These are phyloP conservation scores for Columba livia DNA, from an alignment of 2,113 vertebrate genomes.

Conservation along the genomic window DNA sequence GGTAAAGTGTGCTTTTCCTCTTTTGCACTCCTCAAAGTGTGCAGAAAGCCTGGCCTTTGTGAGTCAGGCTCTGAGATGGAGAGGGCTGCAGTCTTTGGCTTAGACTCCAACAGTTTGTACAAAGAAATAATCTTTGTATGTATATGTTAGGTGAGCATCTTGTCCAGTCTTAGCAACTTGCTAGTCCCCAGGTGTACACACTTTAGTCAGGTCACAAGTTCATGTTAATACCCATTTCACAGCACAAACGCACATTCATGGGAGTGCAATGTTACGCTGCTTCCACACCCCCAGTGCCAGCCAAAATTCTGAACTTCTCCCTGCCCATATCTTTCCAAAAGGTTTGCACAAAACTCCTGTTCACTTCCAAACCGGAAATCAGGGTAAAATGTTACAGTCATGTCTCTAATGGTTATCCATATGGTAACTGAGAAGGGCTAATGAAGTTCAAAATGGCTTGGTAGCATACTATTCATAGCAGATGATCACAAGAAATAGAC, in stretches of 20 bases:
- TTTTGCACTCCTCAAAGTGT: not conserved
- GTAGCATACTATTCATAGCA: not conserved
- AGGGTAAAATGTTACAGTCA: not conserved
- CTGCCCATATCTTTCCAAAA: not conserved
- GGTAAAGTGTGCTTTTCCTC: not conserved
- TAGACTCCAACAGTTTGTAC: not conserved
- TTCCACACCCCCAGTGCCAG: not conserved
- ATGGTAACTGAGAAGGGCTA: not conserved
- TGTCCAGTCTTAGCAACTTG: not conserved
- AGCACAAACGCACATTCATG: not conserved
- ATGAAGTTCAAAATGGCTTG: constrained; percentile 32
- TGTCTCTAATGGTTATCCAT: not conserved
- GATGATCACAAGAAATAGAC: not conserved
- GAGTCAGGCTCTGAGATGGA: not conserved
- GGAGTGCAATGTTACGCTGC: not conserved
- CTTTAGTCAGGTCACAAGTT: not conserved
- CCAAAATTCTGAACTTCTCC: not conserved
- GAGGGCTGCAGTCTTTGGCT: not conserved
- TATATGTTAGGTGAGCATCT: not conserved
- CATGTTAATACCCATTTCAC: not conserved
- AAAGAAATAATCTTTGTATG: not conserved
- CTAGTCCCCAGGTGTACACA: accelerated
- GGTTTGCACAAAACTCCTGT: not conserved
- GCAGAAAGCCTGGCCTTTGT: accelerated
- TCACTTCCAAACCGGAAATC: not conserved